Evolutionary conservation across 2,888 invertebrate species (phyloP), one percentile per base, ranked within the genome.

Genomic region (Arrhopalites spinosus): DNA sequence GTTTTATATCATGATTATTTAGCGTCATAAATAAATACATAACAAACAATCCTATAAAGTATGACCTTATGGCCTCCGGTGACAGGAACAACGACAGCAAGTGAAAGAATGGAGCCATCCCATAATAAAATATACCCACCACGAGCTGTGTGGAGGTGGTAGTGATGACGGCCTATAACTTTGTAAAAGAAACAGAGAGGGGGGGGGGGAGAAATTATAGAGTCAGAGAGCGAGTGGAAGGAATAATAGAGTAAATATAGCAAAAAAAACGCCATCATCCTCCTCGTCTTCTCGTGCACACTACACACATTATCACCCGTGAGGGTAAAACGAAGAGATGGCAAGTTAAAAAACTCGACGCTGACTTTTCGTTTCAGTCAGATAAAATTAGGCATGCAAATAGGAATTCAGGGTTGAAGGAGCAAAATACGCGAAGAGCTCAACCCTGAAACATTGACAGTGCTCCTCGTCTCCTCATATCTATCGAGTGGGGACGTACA

Each of bases 11-110:
- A 25, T 71, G 59, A 71, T 59, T 71, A 61, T 71, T 71, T 71
- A 71, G 25, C 43, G 71, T 59, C 71, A n/a, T n/a, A n/a, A n/a
- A n/a, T 71, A 72, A 63, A 63, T 72, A 63, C 72, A 72, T 72
- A 61, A 72, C 72, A 72, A 72, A 47, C 64, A 72, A 72, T 63
- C 72, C 27, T 45, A 63, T 72, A 72, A 63, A 64, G 63, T 47
- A 72, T 71, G 36, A 61, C 15, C 29, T 47, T 72, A 27, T 63
- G 25, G 63, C 64, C 72, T 72, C 45, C 27, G 61, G 70, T 36
- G 59, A 50, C 53, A 20, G 5, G 17, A 29, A 63, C 63, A 63
- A 63, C 15, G 30, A 27, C 45, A 66, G 66, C 23, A 36, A 11
- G 29, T 15, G 25, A 59, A 61, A 25, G 15, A 69, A 59, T 17